Evolutionary conservation across 1,140 invertebrate genomes (phyloP), one percentile per base, ranked within the genome.

Genomic region (Neoseiulus cucumeris): DNA sequence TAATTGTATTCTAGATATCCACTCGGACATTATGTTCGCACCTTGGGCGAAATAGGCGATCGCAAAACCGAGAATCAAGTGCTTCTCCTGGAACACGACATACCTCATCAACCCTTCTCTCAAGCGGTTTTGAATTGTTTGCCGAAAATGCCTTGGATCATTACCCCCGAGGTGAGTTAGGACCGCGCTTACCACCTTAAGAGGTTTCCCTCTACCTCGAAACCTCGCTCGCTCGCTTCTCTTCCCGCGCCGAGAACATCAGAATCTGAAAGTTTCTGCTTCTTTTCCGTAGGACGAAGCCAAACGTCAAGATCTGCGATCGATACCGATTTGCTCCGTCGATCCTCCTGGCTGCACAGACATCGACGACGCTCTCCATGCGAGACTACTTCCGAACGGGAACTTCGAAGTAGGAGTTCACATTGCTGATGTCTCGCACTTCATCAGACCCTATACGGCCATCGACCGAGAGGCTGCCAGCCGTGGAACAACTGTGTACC

Each of bases 341-440:
- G 95, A 99, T 81, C 95, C 95, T 28, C 91, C 91, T 1, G 94
- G 94, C 0, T 99, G 95, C 77, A 98, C 95, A 1, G 95, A 99
- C 75, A 98, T 99, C 70, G 96, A 98, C 76, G 96, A 99, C 78
- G 95, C 95, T 0, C 76, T 99, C 1, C 96, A 99, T 76, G 96
- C 90, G 72, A 78, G 82, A 44, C 72, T 79, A 33, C 74, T 94
- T 18, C 77, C 80, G 0, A 86, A 87, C 74, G 85, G 83, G 2
- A 88, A 89, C 69, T 80, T 81, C 39, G 85, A 94, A 77, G 79
- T 94, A 68, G 92, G 91, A 7, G 92, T 97, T 0, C 92, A 96
- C 73, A 96, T 96, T 69, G 77, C 77, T 22, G 92, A 96, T 79
- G 91, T 97, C 0, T 89, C 88, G 1, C 85, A 96, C 78, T 97